Conservation (phyloP, 2,797 vertebrate genomes). For the Salmo trutta region DNA sequence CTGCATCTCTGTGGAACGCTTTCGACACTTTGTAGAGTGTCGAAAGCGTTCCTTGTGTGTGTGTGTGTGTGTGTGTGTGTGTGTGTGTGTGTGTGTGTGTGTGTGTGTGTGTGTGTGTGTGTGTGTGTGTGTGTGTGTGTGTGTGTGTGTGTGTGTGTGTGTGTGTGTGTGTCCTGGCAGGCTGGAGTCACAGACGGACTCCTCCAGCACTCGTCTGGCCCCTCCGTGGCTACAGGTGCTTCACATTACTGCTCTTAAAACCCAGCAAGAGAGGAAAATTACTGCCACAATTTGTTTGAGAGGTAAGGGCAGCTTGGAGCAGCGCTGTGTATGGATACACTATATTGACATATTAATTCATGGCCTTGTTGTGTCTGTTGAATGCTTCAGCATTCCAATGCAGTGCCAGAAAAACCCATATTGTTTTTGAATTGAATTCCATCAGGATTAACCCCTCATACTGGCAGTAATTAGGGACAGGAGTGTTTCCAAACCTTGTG, state of each 20-base stretch:
- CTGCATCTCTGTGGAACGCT: too few species aligned
- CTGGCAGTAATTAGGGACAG: slow-evolving; percentile 47
- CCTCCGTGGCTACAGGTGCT: slow-evolving; percentile 77
- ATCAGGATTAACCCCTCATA: slow-evolving; percentile 66
- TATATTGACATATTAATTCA: slow-evolving; percentile 72
- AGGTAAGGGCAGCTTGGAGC: slow-evolving; percentile 23
- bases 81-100: not conserved
- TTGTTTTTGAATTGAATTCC: slow-evolving; percentile 76
- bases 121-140: slow-evolving; percentile 10
- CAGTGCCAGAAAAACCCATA: slow-evolving; percentile 71
- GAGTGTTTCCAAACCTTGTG: slow-evolving; percentile 37
- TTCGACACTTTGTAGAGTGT: not conserved
- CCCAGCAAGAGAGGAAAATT: slow-evolving; percentile 70
- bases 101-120: slow-evolving; percentile 21
- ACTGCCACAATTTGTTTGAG: slow-evolving; percentile 73
- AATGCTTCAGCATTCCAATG: slow-evolving; percentile 68
- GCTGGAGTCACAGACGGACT: slow-evolving; percentile 43
- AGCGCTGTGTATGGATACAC: slow-evolving; percentile 58
- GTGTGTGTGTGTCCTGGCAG: not conserved
- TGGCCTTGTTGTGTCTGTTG: slow-evolving; percentile 70
- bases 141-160: not conserved
- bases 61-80: not conserved
- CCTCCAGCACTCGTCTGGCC: slow-evolving; percentile 59
- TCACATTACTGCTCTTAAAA: slow-evolving; percentile 78
- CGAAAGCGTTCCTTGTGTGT: too few species aligned